Evolutionary conservation across 2,797 vertebrate genomes (phyloP), one percentile per base, ranked within the genome.

Genomic region (Chiroxiphia lanceolata): DNA sequence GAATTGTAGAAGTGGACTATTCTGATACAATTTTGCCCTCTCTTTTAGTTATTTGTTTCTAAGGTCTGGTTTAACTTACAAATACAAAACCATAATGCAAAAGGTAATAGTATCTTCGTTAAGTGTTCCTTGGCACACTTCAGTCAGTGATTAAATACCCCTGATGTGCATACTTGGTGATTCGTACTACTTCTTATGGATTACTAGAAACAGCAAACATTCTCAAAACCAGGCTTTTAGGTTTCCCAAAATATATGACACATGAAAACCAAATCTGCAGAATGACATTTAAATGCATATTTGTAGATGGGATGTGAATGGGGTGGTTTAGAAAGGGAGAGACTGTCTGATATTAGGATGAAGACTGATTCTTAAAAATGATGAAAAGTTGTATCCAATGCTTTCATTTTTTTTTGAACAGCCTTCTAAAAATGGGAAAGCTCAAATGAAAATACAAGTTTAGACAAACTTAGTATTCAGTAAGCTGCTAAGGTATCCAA

Each of bases 401-500:
- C 84, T 95, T 95, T 97, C 31, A 89, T 68, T 82, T 95, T 87
- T 87, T 94, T 64, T 64, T 89, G 5, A 94, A 90, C 31, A 90
- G 60, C 26, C 33, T 95, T 95, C 87, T 94, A 93, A 97, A 96
- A 96, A 93, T 91, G 90, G 38, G 87, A 83, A 70, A 94, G 60
- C 45, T 87, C 78, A 95, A 96, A 90, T 80, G 51, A 96, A 96
- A 96, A 95, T 33, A 92, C 76, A 89, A 96, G 56, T 61, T 94
- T 91, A 82, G 83, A 89, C 40, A 93, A 95, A 93, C 45, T 74
- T 47, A 96, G 90, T 95, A 92, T 96, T 95, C 78, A 90, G 86
- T 68, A 96, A 95, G 47, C 76, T 96, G 92, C 38, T 82, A 93
- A 94, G 40, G 59, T 92, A 50, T 89, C 68, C 60, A 64, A 75